Evolutionary conservation across 2,113 vertebrate species (phyloP).

Genomic region (Stigmatopora nigra): DNA sequence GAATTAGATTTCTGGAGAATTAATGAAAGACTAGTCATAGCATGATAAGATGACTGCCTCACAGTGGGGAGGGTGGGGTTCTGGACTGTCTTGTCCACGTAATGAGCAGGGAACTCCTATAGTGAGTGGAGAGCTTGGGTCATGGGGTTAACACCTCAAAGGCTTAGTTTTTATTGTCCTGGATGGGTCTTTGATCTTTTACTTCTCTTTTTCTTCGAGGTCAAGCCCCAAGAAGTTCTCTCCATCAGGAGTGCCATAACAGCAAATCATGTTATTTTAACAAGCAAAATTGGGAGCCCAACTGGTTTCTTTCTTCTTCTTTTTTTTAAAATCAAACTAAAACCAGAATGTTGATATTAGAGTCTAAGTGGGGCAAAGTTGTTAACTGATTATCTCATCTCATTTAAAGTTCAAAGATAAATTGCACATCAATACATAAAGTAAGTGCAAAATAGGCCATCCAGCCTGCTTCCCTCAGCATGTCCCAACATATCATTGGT

Average conservation of each 20-base stretch:
- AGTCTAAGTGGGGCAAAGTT: not conserved
- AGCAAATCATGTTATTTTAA: slow-evolving; percentile 14
- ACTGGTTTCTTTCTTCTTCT: slow-evolving; percentile 8
- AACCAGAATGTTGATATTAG: not conserved
- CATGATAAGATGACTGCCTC: slow-evolving; percentile 34
- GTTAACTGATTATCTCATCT: not conserved
- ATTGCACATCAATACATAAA: not conserved
- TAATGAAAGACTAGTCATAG: slow-evolving; percentile 13
- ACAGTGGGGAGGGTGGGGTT: slow-evolving; percentile 25
- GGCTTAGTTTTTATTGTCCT: slow-evolving; percentile 51
- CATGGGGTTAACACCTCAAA: slow-evolving; percentile 39
- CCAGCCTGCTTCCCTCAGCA: not conserved
- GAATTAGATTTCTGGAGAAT: not conserved
- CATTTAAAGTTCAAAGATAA: not conserved
- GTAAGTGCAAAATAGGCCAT: slow-evolving; percentile 5
- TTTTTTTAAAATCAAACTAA: slow-evolving; percentile 10
- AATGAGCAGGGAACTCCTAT: slow-evolving; percentile 58
- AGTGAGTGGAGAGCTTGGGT: slow-evolving; percentile 62
- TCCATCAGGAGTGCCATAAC: slow-evolving; percentile 23
- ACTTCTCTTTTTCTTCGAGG: slow-evolving; percentile 26
- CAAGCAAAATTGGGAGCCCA: not conserved
- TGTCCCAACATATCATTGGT: not conserved
- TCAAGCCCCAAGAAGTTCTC: slow-evolving; percentile 23
- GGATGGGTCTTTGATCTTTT: slow-evolving; percentile 49
- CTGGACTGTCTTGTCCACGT: slow-evolving; percentile 38